phyloP scores from a whole-genome alignment of 64 coral and sea anemone species.

The Pocillopora verrucosa region DNA sequence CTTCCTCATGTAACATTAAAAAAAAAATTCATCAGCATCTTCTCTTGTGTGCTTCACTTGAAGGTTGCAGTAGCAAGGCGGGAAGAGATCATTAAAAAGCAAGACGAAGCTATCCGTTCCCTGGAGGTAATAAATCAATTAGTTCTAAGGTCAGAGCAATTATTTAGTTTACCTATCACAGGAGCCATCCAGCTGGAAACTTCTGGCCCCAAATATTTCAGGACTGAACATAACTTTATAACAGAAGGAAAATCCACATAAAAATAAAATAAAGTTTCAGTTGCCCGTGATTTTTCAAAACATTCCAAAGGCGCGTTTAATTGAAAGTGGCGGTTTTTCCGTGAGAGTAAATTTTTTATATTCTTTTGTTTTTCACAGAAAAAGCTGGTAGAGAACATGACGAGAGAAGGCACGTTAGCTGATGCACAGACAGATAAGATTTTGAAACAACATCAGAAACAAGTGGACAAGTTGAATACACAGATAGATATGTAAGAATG shows the following conservation, averaged over 20 bases:
- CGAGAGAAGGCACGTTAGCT: conserved; percentile 83
- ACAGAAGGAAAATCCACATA: too few relatives aligned
- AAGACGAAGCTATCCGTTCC: conserved; percentile 88
- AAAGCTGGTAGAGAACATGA: conserved; percentile 90
- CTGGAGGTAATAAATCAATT: conserved; percentile 72
- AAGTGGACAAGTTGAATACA: conserved; percentile 80
- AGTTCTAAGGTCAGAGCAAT: background rate
- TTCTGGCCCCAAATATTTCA: too few relatives aligned
- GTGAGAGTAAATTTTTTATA: background rate
- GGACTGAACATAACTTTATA: too few relatives aligned
- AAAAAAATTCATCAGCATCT: background rate
- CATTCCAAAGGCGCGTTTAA: too few relatives aligned
- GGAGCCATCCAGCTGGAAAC: too few relatives aligned
- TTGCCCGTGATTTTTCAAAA: too few relatives aligned
- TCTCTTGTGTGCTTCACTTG: conserved; percentile 18
- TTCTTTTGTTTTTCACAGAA: conserved; percentile 47
- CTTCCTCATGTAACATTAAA: too few relatives aligned
- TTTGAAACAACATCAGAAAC: conserved; percentile 91
- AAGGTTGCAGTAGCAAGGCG: conserved; percentile 87
- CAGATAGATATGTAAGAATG: conserved; percentile 79
- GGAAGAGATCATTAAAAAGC: conserved; percentile 88
- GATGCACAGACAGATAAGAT: conserved; percentile 86
- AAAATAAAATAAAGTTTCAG: too few relatives aligned
- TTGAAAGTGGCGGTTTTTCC: too few relatives aligned
- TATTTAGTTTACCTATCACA: too few relatives aligned